A percentile compares a stretch with the other conserved stretches of the same genome.
phyloP scores from a whole-genome alignment of 2,113 vertebrate genomes.

The Elachura formosa region DNA sequence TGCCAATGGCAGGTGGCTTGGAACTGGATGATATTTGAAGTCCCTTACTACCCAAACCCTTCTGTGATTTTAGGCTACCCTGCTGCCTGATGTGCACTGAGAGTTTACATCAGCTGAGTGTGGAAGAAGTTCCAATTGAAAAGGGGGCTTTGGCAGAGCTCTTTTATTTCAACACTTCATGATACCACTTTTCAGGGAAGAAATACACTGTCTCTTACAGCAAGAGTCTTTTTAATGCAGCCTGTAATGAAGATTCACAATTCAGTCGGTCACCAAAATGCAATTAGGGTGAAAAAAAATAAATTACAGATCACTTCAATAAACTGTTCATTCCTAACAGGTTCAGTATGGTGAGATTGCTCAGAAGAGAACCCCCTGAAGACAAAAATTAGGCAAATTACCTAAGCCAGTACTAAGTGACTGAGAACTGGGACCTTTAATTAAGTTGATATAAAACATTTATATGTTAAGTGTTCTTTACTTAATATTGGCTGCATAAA shows the following conservation, averaged over 20 bases:
- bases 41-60: background rate
- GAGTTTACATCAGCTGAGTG: background rate
- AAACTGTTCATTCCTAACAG: background rate
- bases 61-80: background rate
- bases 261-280: background rate
- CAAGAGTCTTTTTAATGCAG: background rate
- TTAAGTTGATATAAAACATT: constrained; percentile 14
- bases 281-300: background rate
- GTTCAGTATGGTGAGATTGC: background rate
- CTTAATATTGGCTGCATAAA: constrained; percentile 23
- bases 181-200: background rate
- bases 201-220: background rate
- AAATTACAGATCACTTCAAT: background rate
- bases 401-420: background rate
- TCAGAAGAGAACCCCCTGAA: background rate
- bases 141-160: background rate
- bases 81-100: background rate
- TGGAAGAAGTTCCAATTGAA: background rate
- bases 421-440: background rate
- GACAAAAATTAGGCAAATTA: background rate
- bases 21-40: background rate
- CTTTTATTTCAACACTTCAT: background rate
- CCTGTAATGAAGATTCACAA: background rate
- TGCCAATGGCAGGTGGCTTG: background rate
- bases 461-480: background rate